Evolutionary conservation across 1,140 invertebrate species (phyloP).

Genomic region (Drosophila persimilis): DNA sequence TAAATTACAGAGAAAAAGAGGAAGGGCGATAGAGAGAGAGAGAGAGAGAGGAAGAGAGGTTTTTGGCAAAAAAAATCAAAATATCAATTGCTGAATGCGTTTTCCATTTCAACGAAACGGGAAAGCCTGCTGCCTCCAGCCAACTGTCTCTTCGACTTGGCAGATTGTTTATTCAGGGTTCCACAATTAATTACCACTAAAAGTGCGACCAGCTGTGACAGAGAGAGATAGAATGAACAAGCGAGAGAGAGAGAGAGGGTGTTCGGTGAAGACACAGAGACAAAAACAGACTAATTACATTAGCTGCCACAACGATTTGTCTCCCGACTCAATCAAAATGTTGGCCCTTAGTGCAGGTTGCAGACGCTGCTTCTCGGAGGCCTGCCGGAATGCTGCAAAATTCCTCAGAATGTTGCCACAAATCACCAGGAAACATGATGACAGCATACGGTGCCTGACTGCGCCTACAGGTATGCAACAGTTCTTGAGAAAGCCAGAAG

Average conservation of each 20-base stretch:
- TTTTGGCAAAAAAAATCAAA: slow-evolving; percentile 12
- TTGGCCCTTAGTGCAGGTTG: not conserved
- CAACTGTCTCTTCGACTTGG: slow-evolving; percentile 12
- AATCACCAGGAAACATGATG: slow-evolving; percentile 18
- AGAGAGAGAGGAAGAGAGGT: too few relatives aligned
- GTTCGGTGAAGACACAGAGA: not conserved
- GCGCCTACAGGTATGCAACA: slow-evolving; percentile 28
- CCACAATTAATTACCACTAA: slow-evolving; percentile 42
- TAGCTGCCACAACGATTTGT: slow-evolving; percentile 38
- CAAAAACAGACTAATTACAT: slow-evolving; percentile 53
- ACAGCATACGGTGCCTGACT: slow-evolving; percentile 5
- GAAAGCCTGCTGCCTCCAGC: slow-evolving; percentile 4
- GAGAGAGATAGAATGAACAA: too few relatives aligned
- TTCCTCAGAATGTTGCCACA: slow-evolving; percentile 5
- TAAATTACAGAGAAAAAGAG: slow-evolving; percentile 7
- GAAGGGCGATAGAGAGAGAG: too few relatives aligned
- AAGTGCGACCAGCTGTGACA: slow-evolving; percentile 11
- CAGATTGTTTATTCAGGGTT: slow-evolving; percentile 16
- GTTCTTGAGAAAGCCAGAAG: slow-evolving; percentile 18
- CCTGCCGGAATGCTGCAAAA: not conserved
- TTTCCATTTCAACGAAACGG: slow-evolving; percentile 12
- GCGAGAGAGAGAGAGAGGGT: too few relatives aligned
- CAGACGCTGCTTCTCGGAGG: not conserved
- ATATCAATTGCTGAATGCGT: slow-evolving; percentile 38
- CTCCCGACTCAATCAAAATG: slow-evolving; percentile 27